Evolutionary conservation across 1,140 invertebrate genomes (phyloP).

Genomic region (Physella acuta): DNA sequence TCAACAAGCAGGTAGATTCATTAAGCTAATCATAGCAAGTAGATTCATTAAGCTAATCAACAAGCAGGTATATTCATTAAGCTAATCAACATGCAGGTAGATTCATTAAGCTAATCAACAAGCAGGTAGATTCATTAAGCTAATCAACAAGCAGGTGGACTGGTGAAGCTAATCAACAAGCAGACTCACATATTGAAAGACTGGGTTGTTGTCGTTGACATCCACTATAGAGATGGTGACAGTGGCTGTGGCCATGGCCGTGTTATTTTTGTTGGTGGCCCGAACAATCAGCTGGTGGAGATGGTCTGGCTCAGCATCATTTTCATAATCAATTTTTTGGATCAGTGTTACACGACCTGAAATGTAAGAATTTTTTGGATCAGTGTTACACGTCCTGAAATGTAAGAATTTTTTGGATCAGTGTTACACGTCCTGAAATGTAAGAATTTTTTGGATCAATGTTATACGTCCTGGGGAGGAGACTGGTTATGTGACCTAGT

Average conservation of each 20-base stretch:
- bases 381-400: slow-evolving; percentile 24
- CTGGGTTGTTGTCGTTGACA: slow-evolving; percentile 40
- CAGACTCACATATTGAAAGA: slow-evolving; percentile 25
- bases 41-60: too few species aligned
- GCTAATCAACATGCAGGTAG: too few species aligned
- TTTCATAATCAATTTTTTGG: slow-evolving; percentile 23
- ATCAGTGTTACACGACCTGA: slow-evolving; percentile 20
- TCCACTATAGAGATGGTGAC: slow-evolving; percentile 34
- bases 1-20: too few species aligned
- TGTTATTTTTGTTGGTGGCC: slow-evolving; percentile 16
- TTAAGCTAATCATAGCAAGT: too few species aligned
- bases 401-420: background rate
- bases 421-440: slow-evolving; percentile 24
- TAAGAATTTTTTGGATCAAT: background rate
- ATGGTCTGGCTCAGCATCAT: slow-evolving; percentile 24
- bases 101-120: too few species aligned
- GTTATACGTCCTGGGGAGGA: slow-evolving; percentile 25
- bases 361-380: slow-evolving; percentile 10
- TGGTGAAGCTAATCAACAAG: background rate
- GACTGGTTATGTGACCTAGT: too few species aligned
- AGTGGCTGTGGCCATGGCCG: slow-evolving; percentile 28
- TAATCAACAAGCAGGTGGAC: too few species aligned
- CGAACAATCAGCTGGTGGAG: slow-evolving; percentile 18
- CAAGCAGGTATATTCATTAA: too few species aligned
- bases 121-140: too few species aligned